phyloP scores from a whole-genome alignment of 2,113 vertebrate species.

The Alouatta palliata region DNA sequence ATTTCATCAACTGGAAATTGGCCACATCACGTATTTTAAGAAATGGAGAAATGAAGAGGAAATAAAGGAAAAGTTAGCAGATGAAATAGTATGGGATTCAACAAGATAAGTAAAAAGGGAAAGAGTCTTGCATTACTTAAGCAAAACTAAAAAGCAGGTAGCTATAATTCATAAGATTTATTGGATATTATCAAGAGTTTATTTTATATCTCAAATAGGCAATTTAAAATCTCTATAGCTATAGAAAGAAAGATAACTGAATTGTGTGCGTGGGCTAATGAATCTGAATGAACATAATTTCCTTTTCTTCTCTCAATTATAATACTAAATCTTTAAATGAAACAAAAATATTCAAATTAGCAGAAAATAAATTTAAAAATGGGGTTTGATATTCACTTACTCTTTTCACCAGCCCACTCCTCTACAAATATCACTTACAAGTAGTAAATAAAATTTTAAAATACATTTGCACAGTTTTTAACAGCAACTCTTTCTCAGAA shows the following conservation, averaged over 20 bases:
- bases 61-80: background rate
- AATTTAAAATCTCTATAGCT: background rate
- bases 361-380: background rate
- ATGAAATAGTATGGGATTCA: background rate
- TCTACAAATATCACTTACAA: background rate
- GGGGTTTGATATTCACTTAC: background rate
- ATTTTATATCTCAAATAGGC: background rate
- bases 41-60: background rate
- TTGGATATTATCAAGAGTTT: background rate
- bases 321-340: background rate
- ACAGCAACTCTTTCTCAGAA: background rate
- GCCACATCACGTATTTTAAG: background rate
- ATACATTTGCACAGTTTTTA: background rate
- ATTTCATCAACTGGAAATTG: background rate
- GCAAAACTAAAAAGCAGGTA: background rate
- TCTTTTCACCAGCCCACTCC: background rate
- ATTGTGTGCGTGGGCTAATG: background rate
- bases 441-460: background rate
- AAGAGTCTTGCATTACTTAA: background rate
- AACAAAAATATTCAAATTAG: background rate
- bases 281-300: background rate
- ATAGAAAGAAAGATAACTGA: background rate
- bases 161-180: background rate
- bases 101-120: background rate
- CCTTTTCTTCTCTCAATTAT: background rate